Evolutionary conservation across 2,888 invertebrate genomes (phyloP).

Genomic region (Rotaria sp.): DNA sequence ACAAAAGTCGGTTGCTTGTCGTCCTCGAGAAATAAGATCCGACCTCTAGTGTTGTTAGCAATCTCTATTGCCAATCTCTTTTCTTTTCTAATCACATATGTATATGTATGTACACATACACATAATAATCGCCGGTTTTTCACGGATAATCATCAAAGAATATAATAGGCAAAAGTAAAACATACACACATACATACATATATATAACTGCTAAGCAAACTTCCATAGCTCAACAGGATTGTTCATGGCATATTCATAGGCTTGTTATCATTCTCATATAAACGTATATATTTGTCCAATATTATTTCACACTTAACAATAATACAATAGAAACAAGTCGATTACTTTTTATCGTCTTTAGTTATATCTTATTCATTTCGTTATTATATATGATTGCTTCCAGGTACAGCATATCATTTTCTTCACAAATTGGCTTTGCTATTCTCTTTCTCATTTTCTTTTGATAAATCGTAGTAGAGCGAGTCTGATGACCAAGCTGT

Average conservation of each 20-base stretch:
- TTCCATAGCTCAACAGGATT: background rate
- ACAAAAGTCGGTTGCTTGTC: background rate
- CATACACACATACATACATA: background rate
- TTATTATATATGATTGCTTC: background rate
- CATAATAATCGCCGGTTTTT: background rate
- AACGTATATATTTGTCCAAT: background rate
- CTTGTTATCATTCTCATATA: background rate
- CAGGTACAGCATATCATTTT: background rate
- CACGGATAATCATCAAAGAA: background rate
- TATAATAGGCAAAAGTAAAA: background rate
- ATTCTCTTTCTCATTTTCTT: background rate
- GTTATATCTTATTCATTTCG: background rate
- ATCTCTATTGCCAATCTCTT: background rate
- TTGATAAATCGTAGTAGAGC: background rate
- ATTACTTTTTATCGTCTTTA: background rate
- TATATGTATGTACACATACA: background rate
- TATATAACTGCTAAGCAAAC: background rate
- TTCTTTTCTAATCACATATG: background rate
- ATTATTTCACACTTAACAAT: background rate
- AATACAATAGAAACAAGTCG: background rate
- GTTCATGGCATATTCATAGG: background rate
- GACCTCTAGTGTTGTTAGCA: background rate
- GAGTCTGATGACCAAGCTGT: slow-evolving; percentile 6
- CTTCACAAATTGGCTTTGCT: background rate
- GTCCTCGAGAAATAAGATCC: slow-evolving; percentile 16